These are phyloP conservation scores for Ranitomeya variabilis DNA, from an alignment of 2,113 vertebrate genomes.

Conservation along the genomic window DNA sequence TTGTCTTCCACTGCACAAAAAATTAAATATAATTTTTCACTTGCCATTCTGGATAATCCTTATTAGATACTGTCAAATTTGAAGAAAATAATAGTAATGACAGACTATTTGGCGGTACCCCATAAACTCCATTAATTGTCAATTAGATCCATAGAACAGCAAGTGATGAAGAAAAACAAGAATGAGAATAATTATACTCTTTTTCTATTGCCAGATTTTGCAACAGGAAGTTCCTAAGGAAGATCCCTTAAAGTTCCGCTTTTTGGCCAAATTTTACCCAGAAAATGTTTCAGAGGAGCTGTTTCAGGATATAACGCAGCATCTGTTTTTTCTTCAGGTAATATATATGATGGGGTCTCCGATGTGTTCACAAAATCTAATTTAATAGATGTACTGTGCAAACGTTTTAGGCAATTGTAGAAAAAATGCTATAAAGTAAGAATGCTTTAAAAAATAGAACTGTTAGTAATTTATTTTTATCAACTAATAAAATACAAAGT, in stretches of 20 bases:
- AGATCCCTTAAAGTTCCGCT: constrained; percentile 87
- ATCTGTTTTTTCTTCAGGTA: constrained; percentile 95
- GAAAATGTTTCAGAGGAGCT: constrained; percentile 93
- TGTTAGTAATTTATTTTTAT: no score
- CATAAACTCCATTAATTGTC: no score
- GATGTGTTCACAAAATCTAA: not conserved
- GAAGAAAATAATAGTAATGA: no score
- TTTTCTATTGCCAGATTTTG: constrained; percentile 76
- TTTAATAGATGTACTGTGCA: no score
- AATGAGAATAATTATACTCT: not conserved
- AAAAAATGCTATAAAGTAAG: no score
- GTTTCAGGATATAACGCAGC: constrained; percentile 92
- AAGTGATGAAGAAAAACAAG: no score
- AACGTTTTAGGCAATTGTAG: no score
- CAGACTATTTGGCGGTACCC: no score
- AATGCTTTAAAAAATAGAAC: no score
- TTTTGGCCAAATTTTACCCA: constrained; percentile 91
- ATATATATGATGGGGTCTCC: constrained; percentile 36
- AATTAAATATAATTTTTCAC: not conserved
- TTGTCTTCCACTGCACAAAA: not conserved
- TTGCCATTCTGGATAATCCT: not conserved
- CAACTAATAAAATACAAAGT: no score
- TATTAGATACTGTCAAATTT: not conserved
- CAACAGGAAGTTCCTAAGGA: constrained; percentile 94
- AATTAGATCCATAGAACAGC: no score